Conservation (phyloP, 2,113 vertebrate species). For the Plotosus lineatus region DNA sequence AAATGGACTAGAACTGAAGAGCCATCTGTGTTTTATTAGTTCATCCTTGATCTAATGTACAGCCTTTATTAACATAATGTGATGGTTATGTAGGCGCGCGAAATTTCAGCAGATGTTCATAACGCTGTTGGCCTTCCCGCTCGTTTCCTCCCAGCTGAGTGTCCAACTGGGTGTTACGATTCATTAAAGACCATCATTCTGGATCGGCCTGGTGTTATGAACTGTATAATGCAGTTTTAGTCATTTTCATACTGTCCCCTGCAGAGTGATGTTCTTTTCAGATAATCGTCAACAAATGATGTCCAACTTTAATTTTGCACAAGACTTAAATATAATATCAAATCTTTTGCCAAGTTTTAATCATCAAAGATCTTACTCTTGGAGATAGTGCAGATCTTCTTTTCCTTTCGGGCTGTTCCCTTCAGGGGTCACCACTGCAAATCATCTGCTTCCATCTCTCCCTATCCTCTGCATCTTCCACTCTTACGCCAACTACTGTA, state of each 20-base stretch:
- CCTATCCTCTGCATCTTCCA: too few relatives aligned
- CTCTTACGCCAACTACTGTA: too few relatives aligned
- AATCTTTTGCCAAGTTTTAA: constrained; percentile 4
- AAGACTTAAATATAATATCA: neutral
- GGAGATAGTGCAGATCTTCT: neutral
- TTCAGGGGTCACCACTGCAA: too few relatives aligned
- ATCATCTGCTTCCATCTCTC: too few relatives aligned
- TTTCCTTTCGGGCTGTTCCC: too few relatives aligned
- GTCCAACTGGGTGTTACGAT: constrained; percentile 33
- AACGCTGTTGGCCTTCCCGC: neutral
- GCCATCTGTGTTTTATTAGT: constrained; percentile 19
- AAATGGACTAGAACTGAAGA: neutral
- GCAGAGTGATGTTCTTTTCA: neutral
- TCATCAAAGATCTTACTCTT: neutral
- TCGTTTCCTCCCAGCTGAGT: constrained; percentile 22
- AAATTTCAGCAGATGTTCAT: constrained; percentile 36
- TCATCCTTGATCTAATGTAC: constrained; percentile 23
- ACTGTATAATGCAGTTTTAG: neutral
- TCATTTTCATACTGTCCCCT: neutral
- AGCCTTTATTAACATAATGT: constrained; percentile 30
- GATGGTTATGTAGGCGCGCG: constrained; percentile 1
- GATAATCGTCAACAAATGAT: neutral
- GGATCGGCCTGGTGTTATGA: constrained; percentile 1
- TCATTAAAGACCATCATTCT: neutral
- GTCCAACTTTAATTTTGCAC: neutral